Evolutionary conservation across 2,113 vertebrate species (phyloP).

Genomic region (Ranitomeya variabilis): DNA sequence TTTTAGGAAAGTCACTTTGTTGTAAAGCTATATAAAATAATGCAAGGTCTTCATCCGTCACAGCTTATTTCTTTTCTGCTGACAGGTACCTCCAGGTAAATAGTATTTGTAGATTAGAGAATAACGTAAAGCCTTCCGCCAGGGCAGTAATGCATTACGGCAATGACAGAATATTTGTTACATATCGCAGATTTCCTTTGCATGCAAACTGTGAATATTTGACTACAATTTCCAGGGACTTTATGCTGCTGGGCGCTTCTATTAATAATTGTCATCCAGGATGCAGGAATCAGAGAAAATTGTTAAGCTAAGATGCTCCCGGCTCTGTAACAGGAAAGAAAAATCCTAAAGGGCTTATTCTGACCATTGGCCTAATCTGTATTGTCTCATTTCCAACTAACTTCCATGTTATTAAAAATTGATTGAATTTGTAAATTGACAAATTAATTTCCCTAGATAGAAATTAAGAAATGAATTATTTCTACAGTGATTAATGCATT

Average conservation of each 20-base stretch:
- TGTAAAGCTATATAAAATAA: neutral
- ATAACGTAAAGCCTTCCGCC: neutral
- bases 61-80: slow-evolving; percentile 4
- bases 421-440: neutral
- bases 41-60: neutral
- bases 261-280: neutral
- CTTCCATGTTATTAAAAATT: neutral
- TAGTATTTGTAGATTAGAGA: slow-evolving; percentile 7
- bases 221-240: neutral
- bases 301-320: neutral
- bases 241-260: neutral
- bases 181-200: neutral
- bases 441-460: slow-evolving; percentile 10
- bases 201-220: neutral
- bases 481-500: neutral
- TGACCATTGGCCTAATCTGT: neutral
- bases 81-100: neutral
- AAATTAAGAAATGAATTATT: neutral
- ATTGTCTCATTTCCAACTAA: neutral
- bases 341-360: neutral
- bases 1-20: neutral
- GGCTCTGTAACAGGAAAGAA: neutral
- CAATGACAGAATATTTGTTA: slow-evolving; percentile 9
- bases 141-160: neutral
- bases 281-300: neutral